phyloP scores from a whole-genome alignment of 1,140 invertebrate species.

The Scaptodrosophila lebanonensis region DNA sequence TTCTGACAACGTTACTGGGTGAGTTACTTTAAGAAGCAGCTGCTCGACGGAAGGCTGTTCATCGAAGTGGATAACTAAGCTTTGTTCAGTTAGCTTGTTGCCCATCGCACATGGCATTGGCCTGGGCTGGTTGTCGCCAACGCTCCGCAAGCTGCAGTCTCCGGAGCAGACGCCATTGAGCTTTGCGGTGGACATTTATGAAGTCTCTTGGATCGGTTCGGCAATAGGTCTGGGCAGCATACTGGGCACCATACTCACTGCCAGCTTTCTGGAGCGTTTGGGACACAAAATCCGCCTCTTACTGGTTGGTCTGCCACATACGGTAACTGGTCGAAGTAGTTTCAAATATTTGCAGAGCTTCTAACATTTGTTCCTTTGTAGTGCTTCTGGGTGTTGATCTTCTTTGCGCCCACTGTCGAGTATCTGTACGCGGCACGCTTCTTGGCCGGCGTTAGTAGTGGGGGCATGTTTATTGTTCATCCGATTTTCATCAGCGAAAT shows the following conservation, averaged over 20 bases:
- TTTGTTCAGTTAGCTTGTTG: slow-evolving; percentile 46
- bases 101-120: slow-evolving; percentile 56
- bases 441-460: slow-evolving; percentile 67
- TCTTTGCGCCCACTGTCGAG: slow-evolving; percentile 45
- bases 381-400: slow-evolving; percentile 57
- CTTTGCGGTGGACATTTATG: slow-evolving; percentile 36
- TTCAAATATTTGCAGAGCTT: too few relatives aligned
- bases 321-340: too few relatives aligned
- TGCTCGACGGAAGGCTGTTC: too few relatives aligned
- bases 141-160: slow-evolving; percentile 44
- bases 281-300: slow-evolving; percentile 47
- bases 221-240: slow-evolving; percentile 49
- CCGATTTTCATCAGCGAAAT: slow-evolving; percentile 67
- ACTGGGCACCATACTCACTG: slow-evolving; percentile 49
- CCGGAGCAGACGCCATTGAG: slow-evolving; percentile 24
- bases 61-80: too few relatives aligned
- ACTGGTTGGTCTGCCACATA: slow-evolving; percentile 51
- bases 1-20: slow-evolving; percentile 42
- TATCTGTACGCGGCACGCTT: slow-evolving; percentile 72
- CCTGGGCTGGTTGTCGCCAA: slow-evolving; percentile 56
- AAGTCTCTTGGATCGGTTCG: slow-evolving; percentile 62
- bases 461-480: slow-evolving; percentile 58
- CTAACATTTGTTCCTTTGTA: not conserved
- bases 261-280: slow-evolving; percentile 23
- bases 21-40: too few relatives aligned